Base-by-base conservation (phyloP, 2,888 invertebrate species). In the Drosophila nr. fundita region DNA sequence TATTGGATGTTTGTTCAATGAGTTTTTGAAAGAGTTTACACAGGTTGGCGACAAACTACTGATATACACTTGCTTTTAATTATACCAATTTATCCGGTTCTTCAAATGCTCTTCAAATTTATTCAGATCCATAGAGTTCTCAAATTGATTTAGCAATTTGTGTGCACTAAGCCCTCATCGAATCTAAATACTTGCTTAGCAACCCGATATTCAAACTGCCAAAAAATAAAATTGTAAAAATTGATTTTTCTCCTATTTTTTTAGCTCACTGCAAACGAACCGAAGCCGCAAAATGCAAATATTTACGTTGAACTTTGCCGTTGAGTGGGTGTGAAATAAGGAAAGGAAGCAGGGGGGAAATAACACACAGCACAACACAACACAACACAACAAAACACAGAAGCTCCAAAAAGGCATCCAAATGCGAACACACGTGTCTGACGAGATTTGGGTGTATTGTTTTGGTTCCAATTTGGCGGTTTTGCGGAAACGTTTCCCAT, bases 351-450 rank as follows among this genome's bases (percentile, higher is more conserved):
- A 54, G n/a, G 48, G 48, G 54, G 18, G 21, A 42, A 34, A 68
- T 57, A 36, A 55, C 45, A 38, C 6, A 55, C 36, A 55, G 18
- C 55, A 21, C 32, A 13, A 54, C 45, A 61, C 40, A 52, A 48
- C 40, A 40, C 21, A 52, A 52, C n/a, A 21, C 11, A 53, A 53
- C n/a, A 21, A 6, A 53, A 53, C 40, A 64, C 32, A 40, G 48
- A 54, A 66, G 57, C 54, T 66, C 58, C 32, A 30, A 49, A 45
- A 49, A 45, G 61, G 48, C 68, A 69, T 42, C 30, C 68, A 82
- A 78, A 83, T 78, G 80, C 80, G 62, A 53, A 68, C 78, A 78
- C 87, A 84, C 82, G 82, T 87, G 66, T 54, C 65, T 68, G 49
- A 18, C 40, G 18, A 32, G 10, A 45, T 48, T 59, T 27, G 10